Conservation (phyloP, 2,113 vertebrate species). For the Micronycteris hirsuta region DNA sequence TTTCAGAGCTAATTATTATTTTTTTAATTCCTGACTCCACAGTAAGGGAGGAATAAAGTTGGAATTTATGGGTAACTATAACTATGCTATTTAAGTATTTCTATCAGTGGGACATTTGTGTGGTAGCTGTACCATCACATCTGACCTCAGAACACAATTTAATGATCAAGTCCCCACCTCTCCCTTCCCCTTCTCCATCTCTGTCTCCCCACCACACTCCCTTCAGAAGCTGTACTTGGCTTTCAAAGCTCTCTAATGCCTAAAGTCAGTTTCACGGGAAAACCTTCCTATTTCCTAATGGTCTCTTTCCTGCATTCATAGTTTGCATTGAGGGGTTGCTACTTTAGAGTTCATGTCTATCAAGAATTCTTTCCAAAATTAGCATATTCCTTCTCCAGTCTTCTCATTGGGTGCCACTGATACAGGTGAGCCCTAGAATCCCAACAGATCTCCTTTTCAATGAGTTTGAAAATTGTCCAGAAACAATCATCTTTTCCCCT, state of each 20-base stretch:
- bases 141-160: background rate
- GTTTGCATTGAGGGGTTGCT: background rate
- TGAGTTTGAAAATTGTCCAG: conserved; percentile 24
- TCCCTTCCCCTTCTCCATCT: background rate
- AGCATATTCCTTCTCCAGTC: conserved; percentile 26
- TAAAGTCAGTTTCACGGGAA: background rate
- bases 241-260: background rate
- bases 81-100: background rate
- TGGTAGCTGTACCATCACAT: background rate
- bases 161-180: background rate
- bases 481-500: conserved; percentile 43
- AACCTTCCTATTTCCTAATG: background rate
- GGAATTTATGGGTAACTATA: background rate
- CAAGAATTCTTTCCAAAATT: conserved; percentile 45
- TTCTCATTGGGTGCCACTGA: background rate
- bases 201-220: too few relatives aligned
- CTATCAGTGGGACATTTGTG: background rate
- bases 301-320: conserved; percentile 1
- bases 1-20: background rate
- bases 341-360: background rate
- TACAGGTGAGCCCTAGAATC: background rate
- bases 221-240: background rate
- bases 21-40: background rate
- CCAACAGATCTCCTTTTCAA: conserved; percentile 4
- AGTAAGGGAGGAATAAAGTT: background rate